Evolutionary conservation across 1,140 invertebrate genomes (phyloP).

Genomic region (Euwallacea similis): DNA sequence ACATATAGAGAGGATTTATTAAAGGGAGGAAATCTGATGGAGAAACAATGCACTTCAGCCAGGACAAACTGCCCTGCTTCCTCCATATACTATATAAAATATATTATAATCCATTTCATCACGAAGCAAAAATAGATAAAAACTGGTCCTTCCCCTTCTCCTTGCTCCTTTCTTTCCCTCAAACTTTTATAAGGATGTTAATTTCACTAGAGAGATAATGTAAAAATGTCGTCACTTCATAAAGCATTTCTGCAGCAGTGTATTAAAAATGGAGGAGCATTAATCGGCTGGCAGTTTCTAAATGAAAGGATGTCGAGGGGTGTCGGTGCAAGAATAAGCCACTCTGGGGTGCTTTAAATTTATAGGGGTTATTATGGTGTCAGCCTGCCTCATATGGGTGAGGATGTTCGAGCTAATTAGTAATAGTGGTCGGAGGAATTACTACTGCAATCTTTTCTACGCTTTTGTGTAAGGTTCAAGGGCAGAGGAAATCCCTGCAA

Average conservation of each 20-base stretch:
- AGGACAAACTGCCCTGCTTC: neutral
- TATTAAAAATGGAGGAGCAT: constrained; percentile 41
- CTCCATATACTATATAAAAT: no score
- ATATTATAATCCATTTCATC: no score
- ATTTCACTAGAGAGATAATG: constrained; percentile 37
- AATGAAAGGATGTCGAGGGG: constrained; percentile 38
- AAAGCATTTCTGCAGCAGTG: constrained; percentile 37
- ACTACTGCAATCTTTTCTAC: no score
- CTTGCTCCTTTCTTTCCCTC: neutral
- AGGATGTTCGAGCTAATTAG: no score
- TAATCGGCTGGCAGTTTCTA: constrained; percentile 42
- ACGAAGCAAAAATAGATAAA: no score
- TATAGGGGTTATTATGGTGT: constrained; percentile 19
- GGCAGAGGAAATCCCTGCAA: no score
- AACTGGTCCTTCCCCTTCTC: no score
- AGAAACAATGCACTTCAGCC: constrained; percentile 32
- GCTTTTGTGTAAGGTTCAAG: no score
- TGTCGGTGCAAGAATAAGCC: constrained; percentile 23
- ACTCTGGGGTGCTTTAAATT: constrained; percentile 32
- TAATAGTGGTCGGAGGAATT: no score
- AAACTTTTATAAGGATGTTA: constrained; percentile 26
- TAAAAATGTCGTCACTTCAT: constrained; percentile 40
- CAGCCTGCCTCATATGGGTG: no score
- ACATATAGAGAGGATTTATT: constrained; percentile 34
- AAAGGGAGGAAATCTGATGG: constrained; percentile 29